Percentiles rank a stretch among this genome's conserved stretches.
phyloP scores from a whole-genome alignment of 2,797 vertebrate genomes.

The Sorex maritimensis region DNA sequence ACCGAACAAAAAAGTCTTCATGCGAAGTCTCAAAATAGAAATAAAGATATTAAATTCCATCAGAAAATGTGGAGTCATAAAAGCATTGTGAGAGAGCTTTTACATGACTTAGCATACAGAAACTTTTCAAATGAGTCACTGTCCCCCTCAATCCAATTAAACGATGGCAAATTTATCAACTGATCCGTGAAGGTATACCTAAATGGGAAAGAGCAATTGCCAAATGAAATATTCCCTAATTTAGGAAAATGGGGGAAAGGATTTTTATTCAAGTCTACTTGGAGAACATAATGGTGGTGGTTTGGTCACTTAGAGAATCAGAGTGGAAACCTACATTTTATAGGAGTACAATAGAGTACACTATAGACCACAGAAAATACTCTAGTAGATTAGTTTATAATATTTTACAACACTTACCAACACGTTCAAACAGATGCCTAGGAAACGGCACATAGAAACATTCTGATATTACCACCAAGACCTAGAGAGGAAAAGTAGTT shows the following conservation, averaged over 20 bases:
- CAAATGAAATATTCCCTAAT: conserved; percentile 41
- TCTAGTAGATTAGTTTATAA: background rate
- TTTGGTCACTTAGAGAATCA: conserved; percentile 7
- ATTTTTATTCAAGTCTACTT: conserved; percentile 43
- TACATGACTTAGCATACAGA: background rate
- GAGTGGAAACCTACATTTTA: background rate
- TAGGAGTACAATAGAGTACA: background rate
- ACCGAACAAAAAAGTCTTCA: background rate
- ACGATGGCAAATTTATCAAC: background rate
- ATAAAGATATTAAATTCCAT: background rate
- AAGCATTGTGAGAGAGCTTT: background rate
- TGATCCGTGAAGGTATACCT: background rate
- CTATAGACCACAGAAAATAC: background rate
- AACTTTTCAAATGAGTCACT: background rate
- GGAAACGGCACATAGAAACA: conserved; percentile 90
- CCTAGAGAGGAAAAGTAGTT: conserved; percentile 80
- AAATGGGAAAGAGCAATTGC: background rate
- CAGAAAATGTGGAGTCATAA: background rate
- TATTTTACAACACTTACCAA: conserved; percentile 87
- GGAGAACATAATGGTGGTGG: background rate
- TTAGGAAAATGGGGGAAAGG: conserved; percentile 28
- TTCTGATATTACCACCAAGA: conserved; percentile 91
- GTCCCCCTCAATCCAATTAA: background rate
- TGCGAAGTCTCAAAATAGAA: conserved; percentile 12
- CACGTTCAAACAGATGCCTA: conserved; percentile 80